A percentile compares a stretch with the other conserved stretches of the same genome.
Conservation (phyloP, 2,797 vertebrate genomes). For the Clarias platycephalus region DNA sequence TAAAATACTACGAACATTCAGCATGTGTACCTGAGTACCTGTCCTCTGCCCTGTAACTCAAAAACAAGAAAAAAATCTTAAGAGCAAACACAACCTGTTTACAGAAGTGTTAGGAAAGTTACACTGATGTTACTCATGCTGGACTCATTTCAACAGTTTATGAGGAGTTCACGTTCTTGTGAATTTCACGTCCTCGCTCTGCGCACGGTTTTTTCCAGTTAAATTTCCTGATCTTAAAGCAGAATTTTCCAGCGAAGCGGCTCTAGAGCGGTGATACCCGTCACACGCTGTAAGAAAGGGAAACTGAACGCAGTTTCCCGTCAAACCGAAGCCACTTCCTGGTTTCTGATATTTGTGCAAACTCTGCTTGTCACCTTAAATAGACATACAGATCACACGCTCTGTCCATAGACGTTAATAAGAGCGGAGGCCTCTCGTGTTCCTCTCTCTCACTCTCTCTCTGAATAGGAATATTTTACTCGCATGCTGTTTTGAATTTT, state of each 20-base stretch:
- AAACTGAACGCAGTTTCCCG: conserved; percentile 70
- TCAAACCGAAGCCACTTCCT: conserved; percentile 70
- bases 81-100: too few relatives aligned
- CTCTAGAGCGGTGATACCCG: conserved; percentile 29
- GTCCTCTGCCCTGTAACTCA: neutral
- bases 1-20: neutral
- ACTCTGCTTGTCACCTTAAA: conserved; percentile 51
- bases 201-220: conserved; percentile 19
- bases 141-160: neutral
- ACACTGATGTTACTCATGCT: neutral
- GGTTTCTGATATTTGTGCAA: conserved; percentile 60
- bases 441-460: neutral
- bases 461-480: neutral
- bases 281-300: conserved; percentile 66
- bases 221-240: conserved; percentile 37
- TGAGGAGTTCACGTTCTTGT: conserved; percentile 11
- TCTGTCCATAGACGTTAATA: conserved; percentile 1
- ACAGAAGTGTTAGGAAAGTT: neutral
- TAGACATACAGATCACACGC: conserved; percentile 30
- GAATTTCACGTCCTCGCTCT: conserved; percentile 22
- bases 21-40: neutral
- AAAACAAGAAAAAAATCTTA: too few relatives aligned
- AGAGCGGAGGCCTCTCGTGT: neutral
- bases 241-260: conserved; percentile 48
- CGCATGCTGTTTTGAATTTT: neutral